phyloP scores from a whole-genome alignment of 2,888 invertebrate species.

The Hoplodrina ambigua region DNA sequence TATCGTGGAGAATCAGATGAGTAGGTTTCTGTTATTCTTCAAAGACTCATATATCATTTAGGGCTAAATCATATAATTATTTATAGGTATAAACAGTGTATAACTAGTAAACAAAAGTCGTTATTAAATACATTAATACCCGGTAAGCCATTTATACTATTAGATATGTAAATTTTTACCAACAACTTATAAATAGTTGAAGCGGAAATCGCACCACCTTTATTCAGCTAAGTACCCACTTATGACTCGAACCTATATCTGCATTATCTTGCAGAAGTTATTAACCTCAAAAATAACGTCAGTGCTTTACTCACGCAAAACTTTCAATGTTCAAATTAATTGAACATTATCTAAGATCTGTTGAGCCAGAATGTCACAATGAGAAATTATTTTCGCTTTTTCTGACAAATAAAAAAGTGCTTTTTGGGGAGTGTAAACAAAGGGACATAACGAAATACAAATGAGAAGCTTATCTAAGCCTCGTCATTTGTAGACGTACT shows the following conservation, averaged over 20 bases:
- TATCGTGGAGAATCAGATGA: not conserved
- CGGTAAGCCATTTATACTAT: not conserved
- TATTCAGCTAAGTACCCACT: not conserved
- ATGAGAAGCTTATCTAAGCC: constrained; percentile 70
- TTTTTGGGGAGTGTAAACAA: constrained; percentile 64
- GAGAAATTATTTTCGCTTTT: constrained; percentile 69
- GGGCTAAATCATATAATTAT: too few relatives aligned
- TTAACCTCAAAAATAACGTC: constrained; percentile 8
- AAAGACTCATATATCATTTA: too few relatives aligned
- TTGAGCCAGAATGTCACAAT: constrained; percentile 61
- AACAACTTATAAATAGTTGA: not conserved
- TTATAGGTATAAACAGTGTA: too few relatives aligned
- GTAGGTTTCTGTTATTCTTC: too few relatives aligned
- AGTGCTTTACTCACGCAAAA: constrained; percentile 19
- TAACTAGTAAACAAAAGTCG: not conserved
- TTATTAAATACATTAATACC: not conserved
- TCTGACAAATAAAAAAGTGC: constrained; percentile 60
- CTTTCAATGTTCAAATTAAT: constrained; percentile 57
- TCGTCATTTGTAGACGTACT: constrained; percentile 58
- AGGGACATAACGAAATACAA: constrained; percentile 67
- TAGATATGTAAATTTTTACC: not conserved
- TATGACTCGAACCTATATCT: not conserved
- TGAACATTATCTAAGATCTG: constrained; percentile 58
- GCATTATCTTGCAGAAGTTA: constrained; percentile 5
- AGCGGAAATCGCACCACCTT: not conserved